Percentiles rank a stretch among this genome's conserved stretches.
phyloP scores from a whole-genome alignment of 2,888 invertebrate genomes.

The Aquatica leii region DNA sequence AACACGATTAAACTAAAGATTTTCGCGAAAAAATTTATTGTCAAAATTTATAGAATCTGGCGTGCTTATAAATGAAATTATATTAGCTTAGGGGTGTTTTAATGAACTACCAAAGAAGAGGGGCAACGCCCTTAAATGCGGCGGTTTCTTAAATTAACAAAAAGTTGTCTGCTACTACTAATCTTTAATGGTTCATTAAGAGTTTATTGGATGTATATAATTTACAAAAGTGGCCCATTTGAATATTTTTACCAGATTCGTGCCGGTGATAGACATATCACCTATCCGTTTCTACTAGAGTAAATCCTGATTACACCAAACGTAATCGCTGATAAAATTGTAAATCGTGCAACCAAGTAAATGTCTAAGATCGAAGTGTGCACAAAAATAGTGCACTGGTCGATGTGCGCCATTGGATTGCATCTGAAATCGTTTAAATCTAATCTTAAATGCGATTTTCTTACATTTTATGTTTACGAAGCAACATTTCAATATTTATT shows the following conservation, averaged over 20 bases:
- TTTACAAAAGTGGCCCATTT: background rate
- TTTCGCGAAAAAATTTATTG: constrained; percentile 46
- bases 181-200: constrained; percentile 15
- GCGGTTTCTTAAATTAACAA: constrained; percentile 30
- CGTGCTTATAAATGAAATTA: constrained; percentile 40
- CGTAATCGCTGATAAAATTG: constrained; percentile 48
- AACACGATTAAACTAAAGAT: constrained; percentile 17
- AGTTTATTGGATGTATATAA: background rate
- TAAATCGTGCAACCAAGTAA: constrained; percentile 38
- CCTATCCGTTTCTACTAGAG: constrained; percentile 49
- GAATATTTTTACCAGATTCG: constrained; percentile 4
- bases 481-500: background rate
- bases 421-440: constrained; percentile 40
- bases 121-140: constrained; percentile 25
- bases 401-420: constrained; percentile 22
- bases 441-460: constrained; percentile 37
- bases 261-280: constrained; percentile 46
- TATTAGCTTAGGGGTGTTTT: constrained; percentile 42
- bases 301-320: constrained; percentile 47
- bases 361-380: constrained; percentile 31
- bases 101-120: constrained; percentile 38
- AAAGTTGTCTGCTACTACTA: constrained; percentile 24
- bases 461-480: background rate
- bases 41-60: constrained; percentile 35
- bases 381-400: constrained; percentile 28